Evolutionary conservation across 2,888 invertebrate species (phyloP).

Genomic region (Eilema caniola): DNA sequence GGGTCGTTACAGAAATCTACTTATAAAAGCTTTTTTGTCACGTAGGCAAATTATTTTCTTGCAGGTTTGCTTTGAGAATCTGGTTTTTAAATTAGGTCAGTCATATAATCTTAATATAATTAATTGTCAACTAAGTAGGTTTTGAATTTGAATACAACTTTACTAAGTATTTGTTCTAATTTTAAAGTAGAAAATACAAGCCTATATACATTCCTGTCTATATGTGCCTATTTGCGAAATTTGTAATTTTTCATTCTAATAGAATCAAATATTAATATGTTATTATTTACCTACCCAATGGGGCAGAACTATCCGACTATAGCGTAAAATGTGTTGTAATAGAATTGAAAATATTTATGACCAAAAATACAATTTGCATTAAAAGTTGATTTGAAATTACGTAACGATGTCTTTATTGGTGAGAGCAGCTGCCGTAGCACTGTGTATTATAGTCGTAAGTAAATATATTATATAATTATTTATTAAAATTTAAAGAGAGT

Average conservation of each 20-base stretch:
- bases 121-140: too few species aligned
- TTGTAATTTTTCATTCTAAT: background rate
- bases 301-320: background rate
- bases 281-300: background rate
- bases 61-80: too few species aligned
- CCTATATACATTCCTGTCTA: too few species aligned
- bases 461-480: background rate
- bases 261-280: background rate
- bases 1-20: too few species aligned
- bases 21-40: too few species aligned
- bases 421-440: conserved; percentile 18
- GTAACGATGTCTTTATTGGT: conserved; percentile 33
- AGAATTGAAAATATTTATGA: conserved; percentile 29
- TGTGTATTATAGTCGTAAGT: conserved; percentile 36
- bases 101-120: too few species aligned
- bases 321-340: conserved; percentile 9
- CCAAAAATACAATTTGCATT: conserved; percentile 26
- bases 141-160: too few species aligned
- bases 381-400: conserved; percentile 20
- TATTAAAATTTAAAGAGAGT: background rate
- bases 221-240: too few species aligned
- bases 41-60: too few species aligned
- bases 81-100: too few species aligned
- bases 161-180: too few species aligned
- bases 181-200: too few species aligned